These are phyloP conservation scores for Eilema caniola DNA, from an alignment of 2,888 invertebrate species.

Conservation along the genomic window DNA sequence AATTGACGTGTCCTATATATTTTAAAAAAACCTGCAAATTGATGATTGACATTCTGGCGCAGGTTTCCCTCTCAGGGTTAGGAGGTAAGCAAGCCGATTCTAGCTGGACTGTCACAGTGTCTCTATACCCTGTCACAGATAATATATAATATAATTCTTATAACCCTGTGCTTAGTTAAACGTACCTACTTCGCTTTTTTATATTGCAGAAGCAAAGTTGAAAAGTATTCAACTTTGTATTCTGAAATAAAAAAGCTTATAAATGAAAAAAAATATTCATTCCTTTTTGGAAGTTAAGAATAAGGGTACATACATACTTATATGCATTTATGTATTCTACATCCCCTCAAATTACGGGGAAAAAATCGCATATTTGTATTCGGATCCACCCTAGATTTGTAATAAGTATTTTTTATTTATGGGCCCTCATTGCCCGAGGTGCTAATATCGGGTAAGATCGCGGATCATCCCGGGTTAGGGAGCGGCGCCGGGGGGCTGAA, in stretches of 20 bases:
- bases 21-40: too few relatives aligned
- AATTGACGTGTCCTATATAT: too few relatives aligned
- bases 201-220: too few relatives aligned
- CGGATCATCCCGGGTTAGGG: constrained; percentile 75
- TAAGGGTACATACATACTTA: background rate
- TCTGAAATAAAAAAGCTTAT: background rate
- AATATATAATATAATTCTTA: too few relatives aligned
- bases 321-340: constrained; percentile 16
- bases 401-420: constrained; percentile 84
- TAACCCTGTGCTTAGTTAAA: too few relatives aligned
- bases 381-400: constrained; percentile 67
- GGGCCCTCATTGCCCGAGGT: constrained; percentile 76
- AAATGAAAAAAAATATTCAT: background rate
- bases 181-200: too few relatives aligned
- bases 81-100: too few relatives aligned
- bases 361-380: constrained; percentile 72
- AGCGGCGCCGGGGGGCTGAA: constrained; percentile 59
- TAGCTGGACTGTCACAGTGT: too few relatives aligned
- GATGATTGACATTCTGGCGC: too few relatives aligned
- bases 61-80: too few relatives aligned
- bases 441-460: constrained; percentile 82
- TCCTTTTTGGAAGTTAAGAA: background rate
- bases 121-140: too few relatives aligned
- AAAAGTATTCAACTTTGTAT: too few relatives aligned
- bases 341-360: constrained; percentile 45